A percentile compares a stretch with the other conserved stretches of the same genome.
Evolutionary conservation across 1,140 invertebrate genomes (phyloP).

Genomic region (Gonioctena quinquepunctata): DNA sequence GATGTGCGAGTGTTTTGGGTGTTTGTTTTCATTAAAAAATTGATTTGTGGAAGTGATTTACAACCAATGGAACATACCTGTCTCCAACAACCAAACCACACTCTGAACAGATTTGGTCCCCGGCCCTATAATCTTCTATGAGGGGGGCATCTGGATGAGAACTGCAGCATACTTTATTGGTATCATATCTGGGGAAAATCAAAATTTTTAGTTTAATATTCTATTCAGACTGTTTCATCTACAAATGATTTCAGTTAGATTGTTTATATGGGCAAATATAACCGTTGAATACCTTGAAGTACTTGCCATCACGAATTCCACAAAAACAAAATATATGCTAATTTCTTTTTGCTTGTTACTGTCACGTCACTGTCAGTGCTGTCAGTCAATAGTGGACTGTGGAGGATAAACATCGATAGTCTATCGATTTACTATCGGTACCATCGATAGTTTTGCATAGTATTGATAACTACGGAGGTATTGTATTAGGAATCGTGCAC

Average conservation of each 20-base stretch:
- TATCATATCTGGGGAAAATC: constrained; percentile 63
- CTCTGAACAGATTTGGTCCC: constrained; percentile 98
- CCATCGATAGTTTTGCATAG: too few relatives aligned
- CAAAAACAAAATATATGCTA: too few relatives aligned
- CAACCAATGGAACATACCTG: constrained; percentile 65
- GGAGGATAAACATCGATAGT: too few relatives aligned
- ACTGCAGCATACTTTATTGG: constrained; percentile 84
- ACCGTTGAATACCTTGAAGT: constrained; percentile 9
- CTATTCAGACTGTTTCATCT: neutral
- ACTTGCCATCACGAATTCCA: constrained; percentile 10
- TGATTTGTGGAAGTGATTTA: neutral
- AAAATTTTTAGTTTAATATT: neutral
- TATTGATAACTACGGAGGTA: too few relatives aligned
- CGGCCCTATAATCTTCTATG: constrained; percentile 97
- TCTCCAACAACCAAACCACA: constrained; percentile 99
- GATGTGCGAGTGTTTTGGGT: too few relatives aligned
- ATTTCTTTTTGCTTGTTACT: too few relatives aligned
- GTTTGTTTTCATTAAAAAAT: too few relatives aligned
- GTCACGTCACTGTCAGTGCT: too few relatives aligned
- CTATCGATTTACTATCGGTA: too few relatives aligned
- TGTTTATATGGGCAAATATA: neutral
- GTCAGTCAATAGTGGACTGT: too few relatives aligned
- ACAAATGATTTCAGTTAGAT: neutral
- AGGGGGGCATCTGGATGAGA: constrained; percentile 94
- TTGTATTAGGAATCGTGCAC: too few relatives aligned